Conservation (phyloP, 1,140 invertebrate species). For the Eurosta solidaginis region DNA sequence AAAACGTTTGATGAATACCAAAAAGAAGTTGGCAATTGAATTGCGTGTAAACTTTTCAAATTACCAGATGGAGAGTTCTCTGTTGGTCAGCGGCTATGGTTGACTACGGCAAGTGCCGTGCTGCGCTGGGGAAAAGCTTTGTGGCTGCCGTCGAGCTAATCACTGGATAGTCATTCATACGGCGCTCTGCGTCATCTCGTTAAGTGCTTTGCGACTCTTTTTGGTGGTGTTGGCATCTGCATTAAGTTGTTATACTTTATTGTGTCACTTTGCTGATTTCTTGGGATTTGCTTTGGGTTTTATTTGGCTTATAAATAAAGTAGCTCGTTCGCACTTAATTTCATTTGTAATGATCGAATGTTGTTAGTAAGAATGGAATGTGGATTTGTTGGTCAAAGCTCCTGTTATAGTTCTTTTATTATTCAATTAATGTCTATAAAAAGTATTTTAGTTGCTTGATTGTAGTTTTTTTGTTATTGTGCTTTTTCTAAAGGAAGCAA, state of each 20-base stretch:
- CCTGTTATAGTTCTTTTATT: neutral
- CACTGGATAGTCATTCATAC: neutral
- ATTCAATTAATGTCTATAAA: neutral
- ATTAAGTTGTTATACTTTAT: neutral
- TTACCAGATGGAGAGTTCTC: neutral
- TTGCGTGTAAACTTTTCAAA: constrained; percentile 28
- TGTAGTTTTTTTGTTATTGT: neutral
- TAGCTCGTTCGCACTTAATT: constrained; percentile 34
- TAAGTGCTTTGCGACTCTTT: neutral
- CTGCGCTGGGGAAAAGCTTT: too few relatives aligned
- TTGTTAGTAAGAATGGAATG: neutral
- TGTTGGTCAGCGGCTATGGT: neutral
- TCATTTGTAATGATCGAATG: neutral
- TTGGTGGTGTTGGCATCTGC: neutral
- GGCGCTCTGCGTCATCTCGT: too few relatives aligned
- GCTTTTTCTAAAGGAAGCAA: neutral
- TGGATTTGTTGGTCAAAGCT: neutral
- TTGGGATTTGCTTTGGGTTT: neutral
- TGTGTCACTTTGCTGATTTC: neutral
- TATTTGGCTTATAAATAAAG: constrained; percentile 30
- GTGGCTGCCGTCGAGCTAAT: neutral
- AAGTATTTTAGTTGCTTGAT: neutral
- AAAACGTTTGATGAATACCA: constrained; percentile 34
- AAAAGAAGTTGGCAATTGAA: constrained; percentile 31
- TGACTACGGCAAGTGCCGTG: neutral